Percentiles rank a stretch among this genome's conserved stretches.
Evolutionary conservation across 2,888 invertebrate species (phyloP).

Genomic region (Cataglyphis livida): DNA sequence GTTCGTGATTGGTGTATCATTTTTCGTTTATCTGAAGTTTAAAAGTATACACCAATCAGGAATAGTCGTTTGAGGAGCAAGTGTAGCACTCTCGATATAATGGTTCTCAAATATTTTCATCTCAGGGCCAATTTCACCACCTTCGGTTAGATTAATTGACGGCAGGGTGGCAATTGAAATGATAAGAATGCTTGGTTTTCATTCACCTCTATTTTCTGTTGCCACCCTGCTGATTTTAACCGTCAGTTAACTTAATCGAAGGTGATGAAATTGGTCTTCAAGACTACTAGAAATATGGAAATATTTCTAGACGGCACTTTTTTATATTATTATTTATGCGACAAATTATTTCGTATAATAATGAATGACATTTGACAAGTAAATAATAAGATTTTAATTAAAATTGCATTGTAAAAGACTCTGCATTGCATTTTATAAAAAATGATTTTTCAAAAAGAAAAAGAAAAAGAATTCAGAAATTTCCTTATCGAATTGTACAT

Average conservation of each 20-base stretch:
- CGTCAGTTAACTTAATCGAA: no score
- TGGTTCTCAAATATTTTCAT: slow-evolving; percentile 56
- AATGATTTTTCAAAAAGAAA: neutral
- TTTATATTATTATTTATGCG: neutral
- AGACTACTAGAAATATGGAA: neutral
- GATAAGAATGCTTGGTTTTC: no score
- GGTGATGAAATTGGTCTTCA: no score
- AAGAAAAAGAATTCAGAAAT: neutral
- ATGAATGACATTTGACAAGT: neutral
- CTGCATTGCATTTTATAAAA: neutral
- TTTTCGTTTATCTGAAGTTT: neutral
- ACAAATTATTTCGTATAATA: neutral
- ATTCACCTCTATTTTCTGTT: no score
- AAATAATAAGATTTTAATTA: neutral
- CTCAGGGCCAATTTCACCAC: neutral
- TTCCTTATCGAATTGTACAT: neutral
- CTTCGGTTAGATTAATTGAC: no score
- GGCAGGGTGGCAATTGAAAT: no score
- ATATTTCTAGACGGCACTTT: neutral
- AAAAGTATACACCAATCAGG: neutral
- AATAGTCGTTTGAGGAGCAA: neutral
- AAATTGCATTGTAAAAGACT: neutral
- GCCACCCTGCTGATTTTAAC: no score
- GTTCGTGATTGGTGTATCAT: neutral
- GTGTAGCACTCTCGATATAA: neutral